Percentiles rank a stretch among this genome's conserved stretches.
Conservation (phyloP, 1,140 invertebrate species). For the Teleogryllus occipitalis region DNA sequence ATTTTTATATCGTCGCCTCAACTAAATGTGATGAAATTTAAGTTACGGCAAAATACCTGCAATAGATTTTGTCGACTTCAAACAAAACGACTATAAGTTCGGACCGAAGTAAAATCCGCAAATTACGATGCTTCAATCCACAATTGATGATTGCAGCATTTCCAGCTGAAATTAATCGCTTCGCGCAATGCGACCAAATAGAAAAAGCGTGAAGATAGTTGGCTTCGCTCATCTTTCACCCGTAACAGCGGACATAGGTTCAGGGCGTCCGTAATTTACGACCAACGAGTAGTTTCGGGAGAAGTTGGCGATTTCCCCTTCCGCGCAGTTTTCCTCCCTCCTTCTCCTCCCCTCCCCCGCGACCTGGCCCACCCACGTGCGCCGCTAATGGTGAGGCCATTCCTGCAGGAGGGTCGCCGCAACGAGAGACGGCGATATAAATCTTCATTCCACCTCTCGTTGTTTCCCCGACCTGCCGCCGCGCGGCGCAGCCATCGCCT, state of each 20-base stretch:
- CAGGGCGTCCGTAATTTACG: background rate
- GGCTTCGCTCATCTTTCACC: background rate
- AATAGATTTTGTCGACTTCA: too few species aligned
- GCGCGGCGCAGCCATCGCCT: background rate
- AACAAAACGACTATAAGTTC: too few species aligned
- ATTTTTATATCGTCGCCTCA: too few species aligned
- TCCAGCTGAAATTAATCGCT: background rate
- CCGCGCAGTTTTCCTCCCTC: background rate
- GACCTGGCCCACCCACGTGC: background rate
- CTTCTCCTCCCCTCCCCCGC: too few species aligned
- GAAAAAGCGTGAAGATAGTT: background rate
- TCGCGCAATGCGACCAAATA: background rate
- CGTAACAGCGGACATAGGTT: slow-evolving; percentile 3
- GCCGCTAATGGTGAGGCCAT: background rate
- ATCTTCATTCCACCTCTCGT: background rate
- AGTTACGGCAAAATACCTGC: too few species aligned
- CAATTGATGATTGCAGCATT: too few species aligned
- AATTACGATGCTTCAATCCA: too few species aligned
- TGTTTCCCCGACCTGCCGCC: background rate
- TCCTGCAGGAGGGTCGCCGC: too few species aligned
- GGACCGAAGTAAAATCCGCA: too few species aligned
- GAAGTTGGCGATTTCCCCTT: background rate
- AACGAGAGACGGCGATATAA: background rate
- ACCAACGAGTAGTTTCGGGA: background rate
- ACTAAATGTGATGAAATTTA: too few species aligned